Evolutionary conservation across 1,140 invertebrate genomes (phyloP).

Genomic region (Pseudomyrmex dendroicus): DNA sequence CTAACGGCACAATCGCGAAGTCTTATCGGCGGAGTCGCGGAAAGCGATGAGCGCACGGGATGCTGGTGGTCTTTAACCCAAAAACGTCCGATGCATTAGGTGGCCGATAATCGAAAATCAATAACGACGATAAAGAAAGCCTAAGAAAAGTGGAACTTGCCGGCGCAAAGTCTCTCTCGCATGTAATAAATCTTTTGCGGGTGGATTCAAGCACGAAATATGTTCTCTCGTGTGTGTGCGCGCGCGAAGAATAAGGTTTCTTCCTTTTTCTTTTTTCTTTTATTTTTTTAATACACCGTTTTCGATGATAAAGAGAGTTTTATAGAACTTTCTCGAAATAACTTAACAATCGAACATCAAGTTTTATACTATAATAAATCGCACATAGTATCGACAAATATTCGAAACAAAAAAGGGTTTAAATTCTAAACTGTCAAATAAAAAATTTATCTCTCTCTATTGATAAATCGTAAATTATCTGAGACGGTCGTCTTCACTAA

Average conservation of each 20-base stretch:
- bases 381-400: not conserved
- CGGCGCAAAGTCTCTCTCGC: slow-evolving; percentile 61
- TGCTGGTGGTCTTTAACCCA: slow-evolving; percentile 70
- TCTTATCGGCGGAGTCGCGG: slow-evolving; percentile 44
- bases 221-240: slow-evolving; percentile 3
- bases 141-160: slow-evolving; percentile 56
- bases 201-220: slow-evolving; percentile 32
- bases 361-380: not conserved
- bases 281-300: not conserved
- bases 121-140: slow-evolving; percentile 68
- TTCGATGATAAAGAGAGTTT: too few species aligned
- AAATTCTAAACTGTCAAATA: not conserved
- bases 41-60: slow-evolving; percentile 30
- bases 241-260: slow-evolving; percentile 24
- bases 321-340: too few species aligned
- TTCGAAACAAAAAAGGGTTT: not conserved
- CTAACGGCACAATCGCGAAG: slow-evolving; percentile 53
- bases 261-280: not conserved
- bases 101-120: slow-evolving; percentile 73
- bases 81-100: slow-evolving; percentile 71
- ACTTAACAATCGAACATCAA: too few species aligned
- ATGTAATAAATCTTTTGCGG: slow-evolving; percentile 69
- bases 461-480: not conserved
- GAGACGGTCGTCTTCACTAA: not conserved
- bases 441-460: not conserved